Evolutionary conservation across 2,113 vertebrate species (phyloP), one percentile per base, ranked within the genome.

Genomic region (Taxidea taxus): DNA sequence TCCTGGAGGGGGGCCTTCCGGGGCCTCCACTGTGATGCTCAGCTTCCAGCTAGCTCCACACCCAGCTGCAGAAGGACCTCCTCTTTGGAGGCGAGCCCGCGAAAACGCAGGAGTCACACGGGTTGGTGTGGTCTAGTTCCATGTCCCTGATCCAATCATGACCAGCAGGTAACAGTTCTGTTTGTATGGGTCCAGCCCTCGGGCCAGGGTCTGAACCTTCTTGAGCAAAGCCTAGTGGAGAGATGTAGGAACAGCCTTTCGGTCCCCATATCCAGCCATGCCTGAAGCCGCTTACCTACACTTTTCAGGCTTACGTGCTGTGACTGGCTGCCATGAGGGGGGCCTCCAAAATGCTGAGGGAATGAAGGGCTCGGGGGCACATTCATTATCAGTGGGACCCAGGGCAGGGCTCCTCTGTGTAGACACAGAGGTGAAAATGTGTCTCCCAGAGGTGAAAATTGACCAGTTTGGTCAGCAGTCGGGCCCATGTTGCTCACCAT

Each of bases 401-500:
- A 39, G 27, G 21, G 49, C 85, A 18, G 18, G 80, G 11, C 7
- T 5, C 37, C 44, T 51, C 23, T 51, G 37, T 5, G n/a, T n/a
- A n/a, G n/a, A 44, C 44, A 7, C 0, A 2, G 74, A 75, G 37
- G 25, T n/a, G n/a, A n/a, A n/a, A n/a, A n/a, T 6, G 31, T 14
- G 0, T 25, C 39, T 64, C 49, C 90, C 10, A 0, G 4, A 23
- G 18, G 1, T 39, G 8, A 42, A 27, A 16, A 0, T 1, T 51
- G 9, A 20, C n/a, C 70, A 6, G 14, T 80, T 2, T 14, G 15
- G 18, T 25, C 23, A 7, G 51, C 51, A 66, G n/a, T 4, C 2
- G 70, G 8, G 0, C 39, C 60, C 23, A 0, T 0, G 0, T 8
- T 44, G 62, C 87, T 75, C 4, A 7, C 72, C 23, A 1, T 10